Conservation (phyloP, 1,140 invertebrate species). For the Drosophila melanica region DNA sequence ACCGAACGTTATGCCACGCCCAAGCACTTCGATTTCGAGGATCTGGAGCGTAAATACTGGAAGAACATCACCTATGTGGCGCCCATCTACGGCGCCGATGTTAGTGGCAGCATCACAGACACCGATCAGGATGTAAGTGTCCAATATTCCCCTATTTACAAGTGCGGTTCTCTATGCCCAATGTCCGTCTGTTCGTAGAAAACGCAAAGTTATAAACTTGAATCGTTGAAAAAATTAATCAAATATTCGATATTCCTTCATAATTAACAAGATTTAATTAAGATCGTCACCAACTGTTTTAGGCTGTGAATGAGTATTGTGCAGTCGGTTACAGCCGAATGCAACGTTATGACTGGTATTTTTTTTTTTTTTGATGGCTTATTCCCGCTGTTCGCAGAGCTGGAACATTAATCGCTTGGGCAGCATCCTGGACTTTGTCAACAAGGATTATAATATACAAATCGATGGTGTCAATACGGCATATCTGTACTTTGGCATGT, state of each 20-base stretch:
- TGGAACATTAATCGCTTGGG: conserved; percentile 98
- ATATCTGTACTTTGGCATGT: conserved; percentile 99
- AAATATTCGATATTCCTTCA: no score
- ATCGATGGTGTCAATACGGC: conserved; percentile 99
- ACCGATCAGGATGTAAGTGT: conserved; percentile 86
- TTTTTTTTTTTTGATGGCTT: conserved; percentile 20
- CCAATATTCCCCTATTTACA: background rate
- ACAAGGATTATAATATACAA: conserved; percentile 97
- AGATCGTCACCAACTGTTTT: no score
- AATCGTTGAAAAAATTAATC: no score
- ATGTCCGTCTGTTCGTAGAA: no score
- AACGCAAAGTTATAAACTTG: no score
- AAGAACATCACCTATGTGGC: conserved; percentile 96
- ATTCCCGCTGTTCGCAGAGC: conserved; percentile 54
- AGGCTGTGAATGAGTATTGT: no score
- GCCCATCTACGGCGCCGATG: conserved; percentile 98
- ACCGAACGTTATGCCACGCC: conserved; percentile 93
- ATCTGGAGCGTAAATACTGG: conserved; percentile 99
- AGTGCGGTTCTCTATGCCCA: no score
- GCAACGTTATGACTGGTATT: background rate
- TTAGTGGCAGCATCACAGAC: conserved; percentile 97
- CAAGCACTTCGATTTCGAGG: conserved; percentile 94
- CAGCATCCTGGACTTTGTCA: conserved; percentile 97
- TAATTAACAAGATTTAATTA: no score
- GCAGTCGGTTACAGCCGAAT: no score